A percentile compares a stretch with the other conserved stretches of the same genome.
Conservation (phyloP, 2,888 invertebrate genomes). For the Gerris lacustris region DNA sequence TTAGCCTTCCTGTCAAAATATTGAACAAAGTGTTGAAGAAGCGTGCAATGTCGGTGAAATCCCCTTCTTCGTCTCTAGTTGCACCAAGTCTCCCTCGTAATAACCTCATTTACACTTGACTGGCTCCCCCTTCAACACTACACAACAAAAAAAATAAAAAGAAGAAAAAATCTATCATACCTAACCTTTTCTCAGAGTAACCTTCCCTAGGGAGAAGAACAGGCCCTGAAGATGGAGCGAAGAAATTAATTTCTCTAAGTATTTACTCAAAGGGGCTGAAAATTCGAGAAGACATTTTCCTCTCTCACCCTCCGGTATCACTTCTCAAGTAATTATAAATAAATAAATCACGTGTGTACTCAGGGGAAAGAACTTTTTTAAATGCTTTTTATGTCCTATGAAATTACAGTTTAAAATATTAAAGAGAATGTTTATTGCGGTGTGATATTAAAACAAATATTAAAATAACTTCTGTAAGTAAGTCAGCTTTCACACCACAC, state of each 20-base stretch:
- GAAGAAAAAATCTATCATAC: background rate
- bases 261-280: constrained; percentile 1
- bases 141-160: background rate
- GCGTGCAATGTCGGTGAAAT: background rate
- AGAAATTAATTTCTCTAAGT: constrained; percentile 3
- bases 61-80: background rate
- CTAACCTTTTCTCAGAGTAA: background rate
- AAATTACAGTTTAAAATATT: no score
- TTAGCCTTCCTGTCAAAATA: constrained; percentile 1
- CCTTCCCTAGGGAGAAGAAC: background rate
- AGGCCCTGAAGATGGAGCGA: background rate
- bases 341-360: constrained; percentile 3
- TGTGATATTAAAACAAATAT: no score
- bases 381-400: no score
- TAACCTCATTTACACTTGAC: constrained; percentile 5
- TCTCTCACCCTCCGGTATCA: background rate
- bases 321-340: constrained; percentile 3
- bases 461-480: no score
- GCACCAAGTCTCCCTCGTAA: background rate
- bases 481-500: no score
- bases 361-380: background rate
- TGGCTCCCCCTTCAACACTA: background rate
- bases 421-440: no score
- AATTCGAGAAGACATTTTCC: background rate
- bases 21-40: background rate